Evolutionary conservation across 2,113 vertebrate genomes (phyloP), one percentile per base, ranked within the genome.

Genomic region (Nymphicus hollandicus): DNA sequence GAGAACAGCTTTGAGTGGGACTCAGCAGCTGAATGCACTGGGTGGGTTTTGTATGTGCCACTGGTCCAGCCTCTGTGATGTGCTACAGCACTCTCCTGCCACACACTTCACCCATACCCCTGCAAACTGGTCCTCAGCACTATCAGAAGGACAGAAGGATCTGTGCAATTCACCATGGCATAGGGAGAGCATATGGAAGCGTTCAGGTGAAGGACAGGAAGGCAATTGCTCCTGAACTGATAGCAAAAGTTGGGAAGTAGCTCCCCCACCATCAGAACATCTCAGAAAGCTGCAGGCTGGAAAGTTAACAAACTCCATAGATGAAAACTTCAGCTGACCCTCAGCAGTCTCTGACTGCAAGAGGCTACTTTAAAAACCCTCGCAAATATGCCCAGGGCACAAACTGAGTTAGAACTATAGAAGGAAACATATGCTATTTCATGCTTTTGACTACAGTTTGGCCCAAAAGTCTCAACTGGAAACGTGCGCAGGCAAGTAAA

Each of bases 61-160:
- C 16, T 3, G 47, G 33, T 63, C 22, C 66, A 58, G n/a, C 17
- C 44, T 14, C 20, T 23, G 35, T 0, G 1, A n/a, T 0, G 0
- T 12, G 37, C 56, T 76, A 66, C 50, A 76, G 52, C 0, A 0
- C 52, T 80, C 17, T 27, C 53, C 7, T 27, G 60, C 20, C 65
- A 41, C 1, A 1, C 41, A 13, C 49, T 33, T 56, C 71, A 39
- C 23, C 28, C 9, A 4, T 14, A 27, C 7, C 24, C 12, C 37
- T 80, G 70, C 74, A 90, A 27, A 66, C 28, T 35, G 28, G 50
- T 76, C 39, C 70, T 89, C 29, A 11, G 10, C 69, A 20, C 29
- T 2, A 1, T 4, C 82, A 35, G 19, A 43, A n/a, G 1, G 6
- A n/a, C 20, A 69, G n/a, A 56, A 27, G 52, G n/a, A 15, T 47